Evolutionary conservation across 2,797 vertebrate species (phyloP), one percentile per base, ranked within the genome.

Genomic region (Centropyge bicolor): DNA sequence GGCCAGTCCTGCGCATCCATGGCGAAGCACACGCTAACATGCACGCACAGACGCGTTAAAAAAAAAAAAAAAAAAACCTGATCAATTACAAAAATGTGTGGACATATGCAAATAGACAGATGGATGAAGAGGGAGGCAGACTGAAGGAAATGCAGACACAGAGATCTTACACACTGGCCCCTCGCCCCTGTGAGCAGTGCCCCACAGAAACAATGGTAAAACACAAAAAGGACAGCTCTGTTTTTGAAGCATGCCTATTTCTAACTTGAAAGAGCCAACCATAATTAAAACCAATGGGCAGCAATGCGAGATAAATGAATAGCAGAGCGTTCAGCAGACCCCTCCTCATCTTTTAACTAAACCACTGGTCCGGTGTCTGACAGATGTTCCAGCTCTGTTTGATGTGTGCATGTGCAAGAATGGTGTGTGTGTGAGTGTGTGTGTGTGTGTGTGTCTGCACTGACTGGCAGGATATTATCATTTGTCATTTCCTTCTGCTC

Each of bases 251-350:
- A 92, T 91, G 95, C 95, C 94, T 95, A 95, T 96, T 96, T 95
- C 94, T 76, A 94, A 96, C 96, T 96, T 97, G 95, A 98, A 98
- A 97, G 93, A 80, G 94, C 91, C 93, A 93, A 90, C 91, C 94
- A 95, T 97, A 97, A 98, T 99, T 97, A 98, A 97, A 97, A 97
- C 97, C 93, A 98, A 97, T 96, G 96, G 95, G 94, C 96, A 97
- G 95, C 96, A 96, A 97, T 96, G 95, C 95, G 94, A 96, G 94
- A 96, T 96, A 96, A 97, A 96, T 96, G 95, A 96, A 95, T 95
- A 95, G 96, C 96, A 97, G 96, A 96, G 77, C 61, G 17, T 79
- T 88, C 84, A 70, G 54, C 87, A 85, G 88, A 84, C 84, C 87
- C 87, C 80, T 84, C 88, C 88, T 87, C 86, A 86, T 83, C 89